Evolutionary conservation across 2,797 vertebrate genomes (phyloP), one percentile per base, ranked within the genome.

Genomic region (Ambastaia sidthimunki): DNA sequence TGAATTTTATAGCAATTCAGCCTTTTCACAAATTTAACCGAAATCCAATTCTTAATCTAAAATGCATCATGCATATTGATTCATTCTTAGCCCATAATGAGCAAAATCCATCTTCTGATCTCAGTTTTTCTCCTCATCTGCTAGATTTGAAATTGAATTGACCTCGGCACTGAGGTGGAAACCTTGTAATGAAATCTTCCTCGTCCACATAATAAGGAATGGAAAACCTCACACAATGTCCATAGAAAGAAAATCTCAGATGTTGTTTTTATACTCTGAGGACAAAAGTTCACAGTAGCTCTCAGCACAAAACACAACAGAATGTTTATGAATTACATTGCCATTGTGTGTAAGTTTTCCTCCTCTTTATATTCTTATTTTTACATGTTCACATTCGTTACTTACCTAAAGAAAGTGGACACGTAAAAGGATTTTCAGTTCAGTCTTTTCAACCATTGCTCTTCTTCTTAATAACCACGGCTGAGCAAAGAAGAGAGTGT

Each of bases 121-220:
- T 57, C 18, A 59, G 37, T 77, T 69, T 59, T 77, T 41, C 54
- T 78, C 28, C 28, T 41, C 44, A 11, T 75, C 25, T 41, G 13
- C 28, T 50, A 41, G 62, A 71, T 54, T 52, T 41, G 55, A 71
- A 47, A 31, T 41, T 16, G 37, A 71, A 71, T 63, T 54, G 68
- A 71, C 57, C 68, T 41, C 67, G 37, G 57, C 31, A 23, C 19
- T 63, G 44, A 77, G 79, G 72, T 81, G 82, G 37, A 79, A 79
- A 67, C 63, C 69, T 77, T 74, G 71, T 82, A 82, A 83, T 83
- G 73, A 77, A 79, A 83, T 81, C 73, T 75, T 80, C 66, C 44
- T 82, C 59, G 55, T 71, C 44, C 41, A 44, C 41, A 54, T 48
- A 63, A 18, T 7, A 25, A 59, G 3, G 57, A 23, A 44, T 44